Evolutionary conservation across 2,797 vertebrate genomes (phyloP).

Genomic region (Pampus argenteus): DNA sequence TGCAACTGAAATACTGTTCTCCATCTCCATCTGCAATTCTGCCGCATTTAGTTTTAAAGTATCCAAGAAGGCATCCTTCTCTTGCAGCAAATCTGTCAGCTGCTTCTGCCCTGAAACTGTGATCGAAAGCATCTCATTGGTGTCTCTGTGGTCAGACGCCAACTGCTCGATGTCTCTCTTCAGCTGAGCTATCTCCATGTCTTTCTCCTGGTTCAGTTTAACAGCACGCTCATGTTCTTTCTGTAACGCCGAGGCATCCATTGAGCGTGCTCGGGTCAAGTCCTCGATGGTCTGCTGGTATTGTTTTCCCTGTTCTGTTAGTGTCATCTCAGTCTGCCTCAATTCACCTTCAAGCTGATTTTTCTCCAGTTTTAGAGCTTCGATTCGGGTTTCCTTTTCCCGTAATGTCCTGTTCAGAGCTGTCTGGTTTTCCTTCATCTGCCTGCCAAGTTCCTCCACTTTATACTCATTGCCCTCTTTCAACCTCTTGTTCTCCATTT

Average conservation of each 20-base stretch:
- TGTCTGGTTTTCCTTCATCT: conserved; percentile 84
- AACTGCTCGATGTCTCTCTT: conserved; percentile 87
- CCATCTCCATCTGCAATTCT: conserved; percentile 86
- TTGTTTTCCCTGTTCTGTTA: conserved; percentile 86
- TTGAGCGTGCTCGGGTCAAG: conserved; percentile 82
- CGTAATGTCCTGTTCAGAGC: conserved; percentile 80
- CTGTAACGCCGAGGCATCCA: conserved; percentile 88
- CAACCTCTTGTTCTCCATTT: conserved; percentile 88
- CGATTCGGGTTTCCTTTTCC: conserved; percentile 89
- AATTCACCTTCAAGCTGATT: conserved; percentile 87
- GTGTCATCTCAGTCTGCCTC: conserved; percentile 80
- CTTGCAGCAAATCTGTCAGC: conserved; percentile 90
- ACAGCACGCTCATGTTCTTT: conserved; percentile 88
- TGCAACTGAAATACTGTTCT: conserved; percentile 68
- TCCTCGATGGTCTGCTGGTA: conserved; percentile 90
- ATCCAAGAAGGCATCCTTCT: conserved; percentile 91
- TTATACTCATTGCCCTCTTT: conserved; percentile 66
- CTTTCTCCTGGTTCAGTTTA: conserved; percentile 91
- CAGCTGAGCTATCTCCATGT: conserved; percentile 88
- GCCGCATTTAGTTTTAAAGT: conserved; percentile 85
- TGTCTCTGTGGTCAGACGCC: conserved; percentile 87
- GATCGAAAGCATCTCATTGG: conserved; percentile 90
- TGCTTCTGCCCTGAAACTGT: conserved; percentile 93
- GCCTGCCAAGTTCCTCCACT: conserved; percentile 80
- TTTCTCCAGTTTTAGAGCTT: conserved; percentile 91